These are phyloP conservation scores for Invenusta paracnida DNA, from an alignment of 2,888 invertebrate species.

Conservation along the genomic window DNA sequence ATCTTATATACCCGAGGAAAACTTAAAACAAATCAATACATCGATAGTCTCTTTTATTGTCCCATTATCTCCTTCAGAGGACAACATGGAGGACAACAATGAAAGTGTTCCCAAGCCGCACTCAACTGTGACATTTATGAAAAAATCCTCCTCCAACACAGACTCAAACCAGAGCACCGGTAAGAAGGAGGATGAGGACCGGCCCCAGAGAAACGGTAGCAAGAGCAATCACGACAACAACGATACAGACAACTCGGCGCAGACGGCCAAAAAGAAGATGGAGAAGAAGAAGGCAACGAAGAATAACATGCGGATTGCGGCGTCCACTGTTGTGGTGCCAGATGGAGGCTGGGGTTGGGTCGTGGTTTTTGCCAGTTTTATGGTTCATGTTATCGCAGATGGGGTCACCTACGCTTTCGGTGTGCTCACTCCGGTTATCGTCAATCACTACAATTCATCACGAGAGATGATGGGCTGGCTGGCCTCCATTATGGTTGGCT, in stretches of 20 bases:
- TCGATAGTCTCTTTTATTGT: no score
- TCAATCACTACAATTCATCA: slow-evolving; percentile 76
- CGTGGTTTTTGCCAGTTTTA: slow-evolving; percentile 86
- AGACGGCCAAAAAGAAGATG: background rate
- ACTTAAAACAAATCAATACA: no score
- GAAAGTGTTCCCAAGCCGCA: no score
- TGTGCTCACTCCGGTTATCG: slow-evolving; percentile 80
- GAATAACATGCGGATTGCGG: background rate
- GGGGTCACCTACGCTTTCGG: slow-evolving; percentile 97
- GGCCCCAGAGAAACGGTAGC: no score
- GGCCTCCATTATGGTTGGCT: slow-evolving; percentile 84
- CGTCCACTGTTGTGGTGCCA: background rate
- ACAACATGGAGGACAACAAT: no score
- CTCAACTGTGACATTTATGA: no score
- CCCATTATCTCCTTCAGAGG: no score
- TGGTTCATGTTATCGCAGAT: slow-evolving; percentile 87
- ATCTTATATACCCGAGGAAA: no score
- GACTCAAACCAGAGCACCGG: no score
- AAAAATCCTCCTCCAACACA: no score
- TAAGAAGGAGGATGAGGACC: no score
- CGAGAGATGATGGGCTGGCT: slow-evolving; percentile 85
- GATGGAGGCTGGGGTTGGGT: slow-evolving; percentile 94
- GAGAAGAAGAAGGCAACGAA: background rate
- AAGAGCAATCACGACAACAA: no score
- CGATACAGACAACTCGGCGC: background rate